Evolutionary conservation across 2,888 invertebrate species (phyloP).

Genomic region (Meganola albula): DNA sequence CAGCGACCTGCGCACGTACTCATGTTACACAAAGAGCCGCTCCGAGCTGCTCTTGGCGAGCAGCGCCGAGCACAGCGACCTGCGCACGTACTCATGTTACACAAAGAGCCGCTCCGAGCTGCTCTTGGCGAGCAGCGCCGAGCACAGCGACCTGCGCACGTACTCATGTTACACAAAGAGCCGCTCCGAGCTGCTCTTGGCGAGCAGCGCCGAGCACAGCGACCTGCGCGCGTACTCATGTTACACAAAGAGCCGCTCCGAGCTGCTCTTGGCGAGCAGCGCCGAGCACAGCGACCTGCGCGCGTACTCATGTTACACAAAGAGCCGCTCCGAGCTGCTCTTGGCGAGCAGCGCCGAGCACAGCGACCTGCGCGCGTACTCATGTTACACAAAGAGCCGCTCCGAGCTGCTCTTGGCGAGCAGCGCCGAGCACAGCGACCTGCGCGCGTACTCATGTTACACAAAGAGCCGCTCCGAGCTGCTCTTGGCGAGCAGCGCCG

Average conservation of each 20-base stretch:
- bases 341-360: constrained; percentile 73
- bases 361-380: constrained; percentile 83
- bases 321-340: constrained; percentile 83
- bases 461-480: constrained; percentile 81
- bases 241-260: constrained; percentile 88
- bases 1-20: constrained; percentile 87
- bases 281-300: constrained; percentile 89
- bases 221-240: constrained; percentile 89
- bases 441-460: constrained; percentile 95
- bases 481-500: constrained; percentile 78
- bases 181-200: constrained; percentile 78
- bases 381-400: too few species aligned
- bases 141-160: too few species aligned
- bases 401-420: constrained; percentile 89
- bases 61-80: constrained; percentile 88
- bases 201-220: constrained; percentile 72
- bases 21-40: constrained; percentile 74
- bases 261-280: constrained; percentile 91
- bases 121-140: constrained; percentile 98
- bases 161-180: constrained; percentile 86
- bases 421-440: constrained; percentile 88
- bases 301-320: constrained; percentile 94
- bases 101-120: constrained; percentile 84
- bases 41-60: constrained; percentile 89
- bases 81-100: constrained; percentile 85